phyloP scores from a whole-genome alignment of 2,797 vertebrate species.

The Neomorphus geoffroyi region DNA sequence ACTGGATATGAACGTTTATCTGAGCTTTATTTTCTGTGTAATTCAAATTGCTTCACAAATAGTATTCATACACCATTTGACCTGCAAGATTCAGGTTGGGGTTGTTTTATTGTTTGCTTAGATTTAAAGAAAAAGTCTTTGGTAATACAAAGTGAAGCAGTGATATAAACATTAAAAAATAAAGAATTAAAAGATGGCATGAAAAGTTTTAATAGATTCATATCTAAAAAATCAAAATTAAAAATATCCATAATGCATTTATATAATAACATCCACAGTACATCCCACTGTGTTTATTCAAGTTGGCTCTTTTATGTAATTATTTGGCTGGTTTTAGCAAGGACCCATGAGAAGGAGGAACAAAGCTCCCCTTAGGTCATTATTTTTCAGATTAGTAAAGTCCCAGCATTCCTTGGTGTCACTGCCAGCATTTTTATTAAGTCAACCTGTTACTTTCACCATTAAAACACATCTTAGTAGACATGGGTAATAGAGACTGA shows the following conservation, averaged over 20 bases:
- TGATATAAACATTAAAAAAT: neutral
- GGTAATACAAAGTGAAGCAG: neutral
- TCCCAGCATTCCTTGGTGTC: conserved; percentile 29
- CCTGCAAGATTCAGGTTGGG: neutral
- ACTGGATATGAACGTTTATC: neutral
- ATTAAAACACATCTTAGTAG: conserved; percentile 12
- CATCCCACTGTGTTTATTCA: conserved; percentile 30
- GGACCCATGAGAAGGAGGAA: conserved; percentile 1
- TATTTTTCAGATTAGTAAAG: conserved; percentile 25
- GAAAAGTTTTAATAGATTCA: neutral
- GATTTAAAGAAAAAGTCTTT: neutral
- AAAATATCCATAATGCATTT: conserved; percentile 13
- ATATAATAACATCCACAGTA: conserved; percentile 4
- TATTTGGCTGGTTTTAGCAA: conserved; percentile 32
- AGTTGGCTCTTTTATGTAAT: conserved; percentile 6
- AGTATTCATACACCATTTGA: neutral
- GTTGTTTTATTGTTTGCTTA: neutral
- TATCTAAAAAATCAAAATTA: neutral
- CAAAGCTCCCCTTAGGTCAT: conserved; percentile 16
- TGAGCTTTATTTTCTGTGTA: neutral
- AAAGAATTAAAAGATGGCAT: neutral
- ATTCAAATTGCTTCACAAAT: neutral
- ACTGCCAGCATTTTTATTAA: conserved; percentile 33
- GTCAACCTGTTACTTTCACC: conserved; percentile 6
- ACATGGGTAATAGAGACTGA: neutral